Evolutionary conservation across 2,888 invertebrate genomes (phyloP).

Genomic region (Metalampra italica): DNA sequence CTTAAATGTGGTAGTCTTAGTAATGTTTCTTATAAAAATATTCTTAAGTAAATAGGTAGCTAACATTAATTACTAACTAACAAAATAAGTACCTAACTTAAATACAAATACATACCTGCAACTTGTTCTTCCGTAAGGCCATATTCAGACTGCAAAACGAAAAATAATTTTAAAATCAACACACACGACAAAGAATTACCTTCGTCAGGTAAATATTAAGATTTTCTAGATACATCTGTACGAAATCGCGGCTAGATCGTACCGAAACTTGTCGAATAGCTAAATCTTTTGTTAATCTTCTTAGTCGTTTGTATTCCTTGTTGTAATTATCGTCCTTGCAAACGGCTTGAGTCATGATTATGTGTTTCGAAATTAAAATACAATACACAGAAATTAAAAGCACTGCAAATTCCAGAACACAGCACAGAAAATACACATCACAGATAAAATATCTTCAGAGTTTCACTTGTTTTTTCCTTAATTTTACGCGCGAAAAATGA

Average conservation of each 20-base stretch:
- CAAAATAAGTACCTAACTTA: background rate
- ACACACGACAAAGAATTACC: too few relatives aligned
- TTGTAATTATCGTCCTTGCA: conserved; percentile 77
- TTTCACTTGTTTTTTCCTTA: conserved; percentile 1
- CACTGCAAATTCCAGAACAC: background rate
- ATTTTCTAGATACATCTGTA: too few relatives aligned
- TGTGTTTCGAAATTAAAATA: background rate
- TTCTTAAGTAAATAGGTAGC: background rate
- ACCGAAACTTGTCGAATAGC: conserved; percentile 84
- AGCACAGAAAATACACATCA: background rate
- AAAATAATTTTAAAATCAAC: conserved; percentile 13
- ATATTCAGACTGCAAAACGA: conserved; percentile 86
- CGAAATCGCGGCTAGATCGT: conserved; percentile 34
- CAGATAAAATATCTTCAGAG: conserved; percentile 9
- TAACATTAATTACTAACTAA: background rate
- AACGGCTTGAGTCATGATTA: conserved; percentile 42
- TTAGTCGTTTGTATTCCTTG: conserved; percentile 83
- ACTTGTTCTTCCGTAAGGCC: conserved; percentile 94
- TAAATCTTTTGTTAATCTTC: conserved; percentile 83
- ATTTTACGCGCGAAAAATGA: background rate
- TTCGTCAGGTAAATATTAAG: too few relatives aligned
- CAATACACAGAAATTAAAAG: background rate
- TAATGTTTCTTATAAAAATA: too few relatives aligned
- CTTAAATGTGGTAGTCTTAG: too few relatives aligned
- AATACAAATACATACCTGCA: conserved; percentile 78